Evolutionary conservation across 2,797 vertebrate genomes (phyloP).

Genomic region (Numenius phaeopus): DNA sequence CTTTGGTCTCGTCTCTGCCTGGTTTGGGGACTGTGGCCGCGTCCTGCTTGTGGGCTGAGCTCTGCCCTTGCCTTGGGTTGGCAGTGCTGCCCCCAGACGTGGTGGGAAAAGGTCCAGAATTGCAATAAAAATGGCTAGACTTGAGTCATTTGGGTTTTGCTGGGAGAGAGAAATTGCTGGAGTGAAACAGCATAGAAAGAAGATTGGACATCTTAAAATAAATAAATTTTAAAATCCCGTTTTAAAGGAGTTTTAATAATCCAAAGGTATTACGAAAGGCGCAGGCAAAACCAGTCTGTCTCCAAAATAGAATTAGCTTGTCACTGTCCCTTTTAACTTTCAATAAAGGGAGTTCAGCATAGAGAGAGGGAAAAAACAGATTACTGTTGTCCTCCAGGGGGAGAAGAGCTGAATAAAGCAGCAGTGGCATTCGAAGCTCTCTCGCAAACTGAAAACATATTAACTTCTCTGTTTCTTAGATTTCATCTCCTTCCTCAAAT

Average conservation of each 20-base stretch:
- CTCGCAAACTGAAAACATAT: constrained; percentile 25
- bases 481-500: constrained; percentile 23
- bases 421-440: constrained; percentile 26
- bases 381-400: constrained; percentile 9
- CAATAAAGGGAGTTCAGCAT: not conserved
- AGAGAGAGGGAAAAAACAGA: not conserved
- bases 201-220: not conserved
- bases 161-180: not conserved
- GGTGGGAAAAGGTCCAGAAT: not conserved
- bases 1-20: not conserved
- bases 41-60: not conserved
- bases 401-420: constrained; percentile 35
- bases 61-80: not conserved
- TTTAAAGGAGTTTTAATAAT: constrained; percentile 20
- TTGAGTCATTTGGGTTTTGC: not conserved
- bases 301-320: not conserved
- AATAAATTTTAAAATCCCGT: not conserved
- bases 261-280: not conserved
- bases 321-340: constrained; percentile 8
- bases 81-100: accelerated
- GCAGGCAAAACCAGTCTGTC: not conserved
- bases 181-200: not conserved
- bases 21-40: not conserved
- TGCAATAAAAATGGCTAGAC: not conserved
- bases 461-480: constrained; percentile 10